A percentile compares a stretch with the other conserved stretches of the same genome.
phyloP scores from a whole-genome alignment of 1,140 invertebrate species.

The Drosophila saltans region DNA sequence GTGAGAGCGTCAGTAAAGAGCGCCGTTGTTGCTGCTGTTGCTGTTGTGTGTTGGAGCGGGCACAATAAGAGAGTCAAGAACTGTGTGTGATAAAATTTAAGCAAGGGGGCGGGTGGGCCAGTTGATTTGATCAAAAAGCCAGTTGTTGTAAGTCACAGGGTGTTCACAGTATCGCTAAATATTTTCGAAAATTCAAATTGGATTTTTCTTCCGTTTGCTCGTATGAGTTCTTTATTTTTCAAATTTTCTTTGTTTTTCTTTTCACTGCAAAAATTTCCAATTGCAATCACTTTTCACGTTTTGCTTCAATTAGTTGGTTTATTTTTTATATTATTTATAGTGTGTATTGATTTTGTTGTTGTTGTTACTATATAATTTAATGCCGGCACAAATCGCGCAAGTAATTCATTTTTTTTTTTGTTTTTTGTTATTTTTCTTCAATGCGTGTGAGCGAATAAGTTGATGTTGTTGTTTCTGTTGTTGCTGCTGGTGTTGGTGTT shows the following conservation, averaged over 20 bases:
- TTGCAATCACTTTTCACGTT: constrained; percentile 19
- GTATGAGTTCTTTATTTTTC: constrained; percentile 10
- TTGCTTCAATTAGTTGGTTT: constrained; percentile 6
- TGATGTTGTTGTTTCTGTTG: constrained; percentile 26
- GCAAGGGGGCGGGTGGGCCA: constrained; percentile 25
- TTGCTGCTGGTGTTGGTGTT: constrained; percentile 37
- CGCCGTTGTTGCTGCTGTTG: background rate
- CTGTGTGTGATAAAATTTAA: constrained; percentile 24
- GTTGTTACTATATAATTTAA: constrained; percentile 35
- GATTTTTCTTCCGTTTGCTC: constrained; percentile 12
- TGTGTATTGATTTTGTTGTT: constrained; percentile 17
- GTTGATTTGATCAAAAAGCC: constrained; percentile 58
- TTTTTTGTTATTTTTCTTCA: background rate
- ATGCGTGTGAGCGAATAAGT: constrained; percentile 47
- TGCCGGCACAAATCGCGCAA: constrained; percentile 65
- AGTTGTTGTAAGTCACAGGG: constrained; percentile 60
- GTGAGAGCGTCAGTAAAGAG: constrained; percentile 38
- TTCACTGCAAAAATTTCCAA: background rate
- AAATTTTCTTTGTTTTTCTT: background rate
- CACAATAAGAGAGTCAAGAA: constrained; percentile 57
- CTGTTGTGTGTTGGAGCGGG: constrained; percentile 20
- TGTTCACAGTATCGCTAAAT: constrained; percentile 47
- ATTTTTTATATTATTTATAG: constrained; percentile 33
- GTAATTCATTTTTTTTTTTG: constrained; percentile 26
- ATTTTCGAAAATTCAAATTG: constrained; percentile 58